These are phyloP conservation scores for Channa maculata DNA, from an alignment of 2,113 vertebrate genomes.

Conservation along the genomic window DNA sequence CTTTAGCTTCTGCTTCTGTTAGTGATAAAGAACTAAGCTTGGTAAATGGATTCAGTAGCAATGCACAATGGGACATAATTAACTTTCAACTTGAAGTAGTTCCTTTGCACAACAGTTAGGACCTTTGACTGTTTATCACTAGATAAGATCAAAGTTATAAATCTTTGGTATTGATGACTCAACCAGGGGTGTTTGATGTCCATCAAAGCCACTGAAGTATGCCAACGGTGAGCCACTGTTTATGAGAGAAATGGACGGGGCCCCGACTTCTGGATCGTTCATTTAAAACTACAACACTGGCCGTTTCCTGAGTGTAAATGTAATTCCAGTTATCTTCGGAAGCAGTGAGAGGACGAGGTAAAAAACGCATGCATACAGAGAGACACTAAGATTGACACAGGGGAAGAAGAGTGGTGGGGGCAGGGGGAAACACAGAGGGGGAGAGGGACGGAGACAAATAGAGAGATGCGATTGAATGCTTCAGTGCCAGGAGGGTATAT, in stretches of 20 bases:
- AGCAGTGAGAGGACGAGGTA: not conserved
- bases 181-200: not conserved
- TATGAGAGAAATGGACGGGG: no score
- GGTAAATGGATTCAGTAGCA: not conserved
- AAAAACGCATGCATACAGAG: not conserved
- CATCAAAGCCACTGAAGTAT: not conserved
- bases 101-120: no score
- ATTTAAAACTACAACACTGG: no score
- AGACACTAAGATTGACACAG: not conserved
- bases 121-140: not conserved
- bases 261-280: no score
- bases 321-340: slow-evolving; percentile 3
- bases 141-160: not conserved
- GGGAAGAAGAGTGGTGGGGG: not conserved
- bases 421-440: slow-evolving; percentile 1
- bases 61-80: not conserved
- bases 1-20: no score
- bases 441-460: slow-evolving; percentile 35
- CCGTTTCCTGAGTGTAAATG: not conserved
- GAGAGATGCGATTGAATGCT: slow-evolving; percentile 45
- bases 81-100: not conserved
- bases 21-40: not conserved
- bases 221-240: no score
- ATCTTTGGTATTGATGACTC: not conserved
- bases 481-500: slow-evolving; percentile 40